Conservation (phyloP, 2,797 vertebrate genomes). For the Sphenodon punctatus region DNA sequence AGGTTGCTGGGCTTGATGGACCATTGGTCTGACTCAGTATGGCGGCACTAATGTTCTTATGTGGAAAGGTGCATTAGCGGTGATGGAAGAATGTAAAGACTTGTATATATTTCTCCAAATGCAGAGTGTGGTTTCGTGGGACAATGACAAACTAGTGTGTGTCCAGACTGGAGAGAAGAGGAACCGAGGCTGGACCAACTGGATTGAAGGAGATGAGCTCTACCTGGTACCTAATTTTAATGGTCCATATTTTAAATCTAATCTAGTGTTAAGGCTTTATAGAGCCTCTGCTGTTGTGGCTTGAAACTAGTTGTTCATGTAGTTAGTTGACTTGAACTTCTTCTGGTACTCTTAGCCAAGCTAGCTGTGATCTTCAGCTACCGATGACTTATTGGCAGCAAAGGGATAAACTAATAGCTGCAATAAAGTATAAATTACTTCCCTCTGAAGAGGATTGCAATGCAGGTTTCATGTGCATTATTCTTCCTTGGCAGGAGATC, state of each 20-base stretch:
- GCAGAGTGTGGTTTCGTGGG: constrained; percentile 86
- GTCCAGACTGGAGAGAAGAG: constrained; percentile 88
- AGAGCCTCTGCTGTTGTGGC: too few relatives aligned
- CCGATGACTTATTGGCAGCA: neutral
- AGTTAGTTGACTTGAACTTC: too few relatives aligned
- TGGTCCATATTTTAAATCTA: too few relatives aligned
- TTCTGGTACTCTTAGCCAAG: too few relatives aligned
- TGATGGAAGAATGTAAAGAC: too few relatives aligned
- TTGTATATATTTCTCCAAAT: neutral
- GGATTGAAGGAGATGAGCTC: constrained; percentile 88
- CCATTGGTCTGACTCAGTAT: too few relatives aligned
- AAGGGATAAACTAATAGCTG: neutral
- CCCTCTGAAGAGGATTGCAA: neutral
- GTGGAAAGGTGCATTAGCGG: too few relatives aligned
- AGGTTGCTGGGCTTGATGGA: too few relatives aligned
- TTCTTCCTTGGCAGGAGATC: constrained; percentile 78
- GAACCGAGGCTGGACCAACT: constrained; percentile 88
- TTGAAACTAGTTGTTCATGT: too few relatives aligned
- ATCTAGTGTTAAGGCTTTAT: too few relatives aligned
- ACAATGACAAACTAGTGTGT: constrained; percentile 85
- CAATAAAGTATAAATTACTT: too few relatives aligned
- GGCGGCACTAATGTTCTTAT: too few relatives aligned
- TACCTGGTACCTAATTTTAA: constrained; percentile 78
- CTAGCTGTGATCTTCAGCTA: neutral
- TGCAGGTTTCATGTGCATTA: neutral